Evolutionary conservation across 2,797 vertebrate genomes (phyloP), one percentile per base, ranked within the genome.

Genomic region (Apodemus agrarius): DNA sequence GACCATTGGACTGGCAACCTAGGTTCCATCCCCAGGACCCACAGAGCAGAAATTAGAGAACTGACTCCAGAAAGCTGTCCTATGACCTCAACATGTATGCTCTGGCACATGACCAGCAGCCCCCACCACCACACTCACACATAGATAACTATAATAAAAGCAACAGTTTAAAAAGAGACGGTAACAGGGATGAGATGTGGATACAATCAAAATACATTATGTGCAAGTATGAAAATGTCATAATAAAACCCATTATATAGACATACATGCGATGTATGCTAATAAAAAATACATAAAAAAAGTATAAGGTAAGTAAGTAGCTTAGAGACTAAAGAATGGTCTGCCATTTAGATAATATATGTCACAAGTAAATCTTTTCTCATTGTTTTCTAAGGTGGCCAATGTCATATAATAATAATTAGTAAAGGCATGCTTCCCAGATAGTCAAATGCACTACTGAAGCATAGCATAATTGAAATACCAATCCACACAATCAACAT

Each of bases 401-500:
- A 78, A 22, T 88, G 61, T 90, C 92, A 92, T 75, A 85, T 91
- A 37, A 59, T 72, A 93, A 78, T 90, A 95, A 95, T 93, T 65
- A 91, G 63, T 63, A 83, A 52, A 95, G 63, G 17, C 13, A 80
- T 26, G n/a, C 29, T 91, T 89, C n/a, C 40, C 54, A 63, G 79
- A 79, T 79, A 78, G 93, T 79, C 43, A 74, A 54, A 8, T 43
- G 85, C 49, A 80, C n/a, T 49, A 59, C 85, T 76, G 17, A 96
- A 87, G 74, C 46, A 61, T 67, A 90, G 57, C 57, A 14, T n/a
- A 76, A 49, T 93, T 95, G 90, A 96, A 97, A 96, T 81, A 65
- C 63, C 65, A 91, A 89, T 83, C 78, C 81, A 34, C 24, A 59
- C 76, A 67, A 95, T 10, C 87, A 92, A 75, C 72, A 88, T 75